phyloP scores from a whole-genome alignment of 2,888 invertebrate genomes.

The Harmothoe impar region DNA sequence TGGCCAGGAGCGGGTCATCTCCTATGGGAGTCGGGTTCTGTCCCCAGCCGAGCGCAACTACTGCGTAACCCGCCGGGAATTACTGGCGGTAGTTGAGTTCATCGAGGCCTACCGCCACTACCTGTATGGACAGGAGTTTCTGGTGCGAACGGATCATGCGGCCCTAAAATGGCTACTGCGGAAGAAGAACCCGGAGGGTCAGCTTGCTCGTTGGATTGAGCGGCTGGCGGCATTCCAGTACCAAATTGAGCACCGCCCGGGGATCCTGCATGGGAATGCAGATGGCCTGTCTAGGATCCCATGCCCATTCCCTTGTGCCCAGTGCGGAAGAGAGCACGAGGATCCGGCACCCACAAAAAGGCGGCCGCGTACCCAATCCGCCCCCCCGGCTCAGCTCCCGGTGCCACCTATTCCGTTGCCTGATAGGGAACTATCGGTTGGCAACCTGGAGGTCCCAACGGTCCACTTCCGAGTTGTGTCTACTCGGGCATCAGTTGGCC shows the following conservation, averaged over 20 bases:
- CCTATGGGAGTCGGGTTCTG: constrained; percentile 59
- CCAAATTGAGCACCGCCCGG: constrained; percentile 13
- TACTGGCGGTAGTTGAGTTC: constrained; percentile 55
- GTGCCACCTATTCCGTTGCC: too few relatives aligned
- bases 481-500: neutral
- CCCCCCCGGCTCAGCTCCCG: neutral
- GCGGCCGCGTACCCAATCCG: neutral
- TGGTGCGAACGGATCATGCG: constrained; percentile 12
- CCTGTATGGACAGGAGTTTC: constrained; percentile 41
- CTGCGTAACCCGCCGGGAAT: too few relatives aligned
- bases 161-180: too few relatives aligned
- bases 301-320: too few relatives aligned
- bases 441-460: neutral
- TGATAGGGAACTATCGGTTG: too few relatives aligned
- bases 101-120: constrained; percentile 49
- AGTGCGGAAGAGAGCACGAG: constrained; percentile 33
- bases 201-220: neutral
- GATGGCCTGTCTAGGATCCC: too few relatives aligned
- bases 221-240: constrained; percentile 18
- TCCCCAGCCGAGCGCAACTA: constrained; percentile 56
- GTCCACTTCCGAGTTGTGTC: neutral
- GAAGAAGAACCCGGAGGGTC: too few relatives aligned
- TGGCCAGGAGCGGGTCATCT: too few relatives aligned
- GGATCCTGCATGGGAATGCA: too few relatives aligned
- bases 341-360: neutral